Base-by-base conservation (phyloP, 1,140 invertebrate genomes). In the Zophobas morio region DNA sequence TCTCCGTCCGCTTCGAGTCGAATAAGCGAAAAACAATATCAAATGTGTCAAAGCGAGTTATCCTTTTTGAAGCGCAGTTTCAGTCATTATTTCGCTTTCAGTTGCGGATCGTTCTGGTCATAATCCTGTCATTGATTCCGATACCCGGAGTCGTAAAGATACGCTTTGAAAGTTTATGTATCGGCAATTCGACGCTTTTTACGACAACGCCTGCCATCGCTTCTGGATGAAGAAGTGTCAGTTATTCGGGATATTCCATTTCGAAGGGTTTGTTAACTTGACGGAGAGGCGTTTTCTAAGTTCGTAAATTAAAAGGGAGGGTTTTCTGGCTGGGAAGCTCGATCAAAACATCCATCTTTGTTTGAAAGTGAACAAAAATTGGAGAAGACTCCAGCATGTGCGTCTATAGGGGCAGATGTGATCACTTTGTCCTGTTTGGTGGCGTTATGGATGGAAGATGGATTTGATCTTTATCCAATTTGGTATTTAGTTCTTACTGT, bases 341-440 rank as follows among this genome's bases (percentile, higher is more conserved):
- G 56, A 60, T 39, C 34, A 60, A 60, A 60, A 60, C 56, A 60
- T 60, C 37, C 56, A 60, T 60, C 56, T 60, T 39, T 60, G 56
- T 60, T 35, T 20, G 6, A 8, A 60, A 6, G 33, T 20, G 37
- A 60, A 33, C 56, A 20, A 36, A 39, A 60, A 60, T 60, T 60
- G 56, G 36, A 60, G 6, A 6, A 8, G 56, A 60, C 56, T 60
- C 34, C 56, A 60, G 1, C 56, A 60, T 60, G 56, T 60, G 56
- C 56, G 20, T 33, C 54, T 20, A 51, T 51, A 57, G 53, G 33
- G 6, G 53, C 53, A 32, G 53, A 56, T 56, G n/a, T 5, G 5
- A 46, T 46, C 42, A 8, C 3, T 46, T 46, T 3, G 42, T 46
- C 42, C 42, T 46, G 42, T 46, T 46, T 4, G 0, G 42, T 46